Base-by-base conservation (phyloP, 1,140 invertebrate species). In the Tetramorium alpestre region DNA sequence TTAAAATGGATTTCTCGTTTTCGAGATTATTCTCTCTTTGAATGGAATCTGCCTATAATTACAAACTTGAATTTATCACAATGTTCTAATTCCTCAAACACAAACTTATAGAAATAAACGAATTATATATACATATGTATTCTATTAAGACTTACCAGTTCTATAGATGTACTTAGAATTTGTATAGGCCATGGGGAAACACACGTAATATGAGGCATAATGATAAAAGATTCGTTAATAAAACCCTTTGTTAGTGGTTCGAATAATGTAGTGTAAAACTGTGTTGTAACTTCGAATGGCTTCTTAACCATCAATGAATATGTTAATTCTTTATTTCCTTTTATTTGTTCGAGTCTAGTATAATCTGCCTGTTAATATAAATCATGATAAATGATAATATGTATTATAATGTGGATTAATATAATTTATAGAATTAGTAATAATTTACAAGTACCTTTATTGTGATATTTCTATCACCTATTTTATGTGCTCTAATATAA, bases 221-320 rank as follows among this genome's bases (percentile, higher is more conserved):
- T 94, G 85, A 97, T 96, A 91, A 97, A 97, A 18, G 96, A 95
- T 93, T 97, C 97, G 90, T 96, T 95, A 51, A 97, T 96, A 94
- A 97, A 97, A 88, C 96, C 96, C 92, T 97, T 97, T 5, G 96
- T 95, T 82, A 97, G 94, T 58, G 96, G 95, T 92, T 97, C 96
- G 90, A 97, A 97, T 82, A 96, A 95, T 88, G 96, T 96, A 49
- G 97, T 96, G 60, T 96, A 96, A 95, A 97, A 97, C 91, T 96
- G 96, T n/a, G 97, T 96, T 3, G 95, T 94, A 11, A 97, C 95
- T 91, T 97, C 97, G 94, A 98, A 97, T 65, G 97, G 97, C 91
- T 97, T 97, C 1, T 97, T 96, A 13, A 97, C 96, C 88, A 96
- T 95, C 54, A 97, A 95, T 88, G 96, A 95, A 87, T 97, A 96